Evolutionary conservation across 2,888 invertebrate species (phyloP), one percentile per base, ranked within the genome.

Genomic region (Pyrochroa serraticornis): DNA sequence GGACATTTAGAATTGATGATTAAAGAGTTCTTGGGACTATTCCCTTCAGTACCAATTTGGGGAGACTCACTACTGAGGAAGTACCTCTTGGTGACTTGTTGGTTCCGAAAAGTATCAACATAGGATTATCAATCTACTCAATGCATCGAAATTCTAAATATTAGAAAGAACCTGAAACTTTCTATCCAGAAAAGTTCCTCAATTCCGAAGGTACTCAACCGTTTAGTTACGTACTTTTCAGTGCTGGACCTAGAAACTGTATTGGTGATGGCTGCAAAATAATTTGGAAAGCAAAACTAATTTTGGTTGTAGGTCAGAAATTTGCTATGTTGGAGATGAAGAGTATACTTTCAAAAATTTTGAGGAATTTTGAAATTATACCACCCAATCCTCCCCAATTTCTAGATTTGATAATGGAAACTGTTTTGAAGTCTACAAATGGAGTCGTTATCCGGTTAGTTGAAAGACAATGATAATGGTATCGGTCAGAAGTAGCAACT

Each of bases 241-340:
- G 62, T 5, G 58, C 55, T 8, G 62, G 62, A 2, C 62, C 62
- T 6, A 33, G 62, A 47, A 37, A 36, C 37, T 62, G 62, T 69
- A 70, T 59, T 51, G 74, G 59, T 61, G 39, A 32, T 49, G 7
- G 22, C 2, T 22, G 2, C 22, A 22, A 22, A 5, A 3, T 22
- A 5, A 22, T 3, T 22, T 3, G 5, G 22, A 22, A 3, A 5
- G 2, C 5, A n/a, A 5, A n/a, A n/a, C n/a, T n/a, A n/a, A n/a
- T n/a, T 22, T 22, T 22, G 22, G 22, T 60, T 60, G n/a, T 48
- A 68, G 81, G 81, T 43, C 82, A 81, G 71, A 82, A 80, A 68
- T 80, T 77, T 71, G 82, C 77, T 39, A 77, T 83, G 74, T 71
- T 84, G 67, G 84, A 85, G 71, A 74, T 85, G 64, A 85, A 85